Base-by-base conservation (phyloP, 2,888 invertebrate genomes). In the Hesperia comma region DNA sequence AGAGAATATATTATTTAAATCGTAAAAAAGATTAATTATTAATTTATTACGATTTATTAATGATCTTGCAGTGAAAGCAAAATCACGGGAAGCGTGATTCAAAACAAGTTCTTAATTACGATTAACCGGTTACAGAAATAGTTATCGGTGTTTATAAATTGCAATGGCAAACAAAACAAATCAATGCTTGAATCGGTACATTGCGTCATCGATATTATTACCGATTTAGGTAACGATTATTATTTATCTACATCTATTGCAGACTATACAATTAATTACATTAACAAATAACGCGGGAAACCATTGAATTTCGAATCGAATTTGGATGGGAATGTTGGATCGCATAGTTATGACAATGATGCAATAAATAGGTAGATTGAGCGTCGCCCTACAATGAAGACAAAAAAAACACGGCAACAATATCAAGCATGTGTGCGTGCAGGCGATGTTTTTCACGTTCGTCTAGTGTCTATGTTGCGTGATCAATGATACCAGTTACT, bases 181-280 rank as follows among this genome's bases (percentile, higher is more conserved):
- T 40, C 15, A 53, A 37, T 58, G 58, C 41, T 53, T 49, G 46
- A 37, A 63, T 40, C 32, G 8, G 32, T 17, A 41, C 53, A 60
- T 63, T 68, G 58, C 68, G 46, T 61, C 58, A 69, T n/a, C 26
- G 32, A 67, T n/a, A n/a, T 40, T 21, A 63, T 32, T 1, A 37
- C 15, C 51, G 40, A 61, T 64, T 61, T 61, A 49, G 53, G 68
- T 61, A 69, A 67, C 61, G 17, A 61, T 67, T 63, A n/a, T n/a
- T n/a, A n/a, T n/a, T n/a, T n/a, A 63, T 60, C 43, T 26, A 53
- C 43, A 37, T 21, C 58, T 19, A 43, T 54, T 61, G 61, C 15
- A 40, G 21, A 53, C 67, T 55, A 60, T 26, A 5, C 61, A 54
- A 57, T 58, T 64, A 55, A 49, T 54, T 43, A 60, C 54, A 40